Conservation (phyloP, 2,113 vertebrate species). For the Lepus americanus region DNA sequence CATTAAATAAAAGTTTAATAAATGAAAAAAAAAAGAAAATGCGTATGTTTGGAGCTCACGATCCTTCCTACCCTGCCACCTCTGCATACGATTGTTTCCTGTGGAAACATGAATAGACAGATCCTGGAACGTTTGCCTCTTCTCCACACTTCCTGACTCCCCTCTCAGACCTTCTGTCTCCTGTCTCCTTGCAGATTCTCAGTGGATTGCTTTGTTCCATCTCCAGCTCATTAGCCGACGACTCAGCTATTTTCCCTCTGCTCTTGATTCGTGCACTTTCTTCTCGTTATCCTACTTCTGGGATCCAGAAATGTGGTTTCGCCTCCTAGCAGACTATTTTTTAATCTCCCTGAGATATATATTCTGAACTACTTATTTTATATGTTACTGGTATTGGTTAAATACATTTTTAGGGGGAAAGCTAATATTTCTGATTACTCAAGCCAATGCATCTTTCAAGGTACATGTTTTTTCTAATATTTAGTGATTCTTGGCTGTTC, state of each 20-base stretch:
- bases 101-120: not conserved
- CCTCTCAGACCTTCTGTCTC: not conserved
- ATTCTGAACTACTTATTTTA: conserved; percentile 37
- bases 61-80: not conserved
- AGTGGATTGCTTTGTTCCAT: not conserved
- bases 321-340: conserved; percentile 39
- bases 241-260: conserved; percentile 46
- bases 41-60: no score
- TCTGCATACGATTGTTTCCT: not conserved
- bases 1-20: no score
- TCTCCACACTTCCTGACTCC: not conserved
- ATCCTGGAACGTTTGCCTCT: not conserved
- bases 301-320: conserved; percentile 38
- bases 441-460: not conserved
- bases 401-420: not conserved
- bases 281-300: conserved; percentile 60
- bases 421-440: not conserved
- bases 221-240: conserved; percentile 40
- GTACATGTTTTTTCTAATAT: not conserved
- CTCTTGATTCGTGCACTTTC: conserved; percentile 57
- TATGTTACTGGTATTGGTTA: not conserved
- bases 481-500: not conserved
- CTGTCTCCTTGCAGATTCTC: not conserved
- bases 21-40: no score
- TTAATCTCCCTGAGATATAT: conserved; percentile 45